Base-by-base conservation (phyloP, 1,140 invertebrate species). In the Arctopsyche grandis region DNA sequence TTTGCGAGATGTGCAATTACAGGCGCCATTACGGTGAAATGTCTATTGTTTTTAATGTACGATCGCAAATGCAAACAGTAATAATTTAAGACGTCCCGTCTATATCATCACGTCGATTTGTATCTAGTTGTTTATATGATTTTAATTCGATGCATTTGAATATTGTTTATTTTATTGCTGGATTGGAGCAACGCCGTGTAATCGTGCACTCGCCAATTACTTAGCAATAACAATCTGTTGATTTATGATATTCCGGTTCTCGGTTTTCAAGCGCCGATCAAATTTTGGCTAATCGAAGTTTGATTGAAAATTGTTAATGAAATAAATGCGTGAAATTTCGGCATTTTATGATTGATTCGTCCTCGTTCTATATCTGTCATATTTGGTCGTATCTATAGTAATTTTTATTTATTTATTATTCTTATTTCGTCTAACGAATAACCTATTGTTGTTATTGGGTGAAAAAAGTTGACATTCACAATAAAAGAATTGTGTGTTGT, bases 331-430 rank as follows among this genome's bases (percentile, higher is more conserved):
- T 52, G 1, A 52, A 52, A 52, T 5, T 52, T 38, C 29, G 29
- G 29, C 7, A 52, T 16, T 52, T 52, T 16, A 66, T 66, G 63
- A 66, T 66, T 66, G 19, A 66, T 66, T 26, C 21, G 24, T 66
- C 63, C 63, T 66, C 24, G 63, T 66, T 66, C 21, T 29, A 66
- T 66, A 66, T 66, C 21, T 66, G 63, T 26, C 63, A 66, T 5
- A 29, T 66, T 5, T 26, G 24, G 14, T 22, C 22, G 24, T 66
- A 14, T 5, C 26, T 1, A 22, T 26, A 1, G 0, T 22, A 9
- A 26, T 66, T 26, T 66, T 24, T 66, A 26, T 66, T 66, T 14
- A 24, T 66, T 4, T 66, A 66, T 14, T 38, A 38, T 38, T 7
- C 29, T 38, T 38, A 38, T 38, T 38, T 38, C 7, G 29, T 38